A percentile compares a stretch with the other conserved stretches of the same genome.
Conservation (phyloP, 2,888 invertebrate species). For the Cyaniris semiargus region DNA sequence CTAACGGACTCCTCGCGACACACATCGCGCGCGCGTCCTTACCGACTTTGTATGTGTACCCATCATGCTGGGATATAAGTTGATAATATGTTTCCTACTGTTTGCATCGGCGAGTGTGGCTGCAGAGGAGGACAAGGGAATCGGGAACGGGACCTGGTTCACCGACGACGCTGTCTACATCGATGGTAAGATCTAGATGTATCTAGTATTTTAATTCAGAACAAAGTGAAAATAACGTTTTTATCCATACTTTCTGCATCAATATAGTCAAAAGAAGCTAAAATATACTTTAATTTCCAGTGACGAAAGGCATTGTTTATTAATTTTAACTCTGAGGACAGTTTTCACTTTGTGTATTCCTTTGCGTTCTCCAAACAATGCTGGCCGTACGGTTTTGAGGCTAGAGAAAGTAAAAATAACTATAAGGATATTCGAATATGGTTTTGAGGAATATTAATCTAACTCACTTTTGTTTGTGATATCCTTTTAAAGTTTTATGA, state of each 20-base stretch:
- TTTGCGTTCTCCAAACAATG: constrained; percentile 67
- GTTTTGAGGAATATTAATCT: constrained; percentile 35
- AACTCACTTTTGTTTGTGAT: constrained; percentile 21
- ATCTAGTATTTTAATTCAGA: not conserved
- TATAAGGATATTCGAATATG: constrained; percentile 55
- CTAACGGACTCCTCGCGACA: constrained; percentile 71
- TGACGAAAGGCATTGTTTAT: not conserved
- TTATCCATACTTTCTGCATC: not conserved
- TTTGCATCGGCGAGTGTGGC: constrained; percentile 59
- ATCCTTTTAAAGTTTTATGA: constrained; percentile 2
- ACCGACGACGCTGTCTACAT: constrained; percentile 74
- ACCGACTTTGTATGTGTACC: constrained; percentile 46
- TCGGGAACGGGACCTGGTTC: constrained; percentile 61
- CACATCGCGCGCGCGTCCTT: constrained; percentile 58
- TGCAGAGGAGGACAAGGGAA: constrained; percentile 46
- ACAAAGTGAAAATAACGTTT: not conserved
- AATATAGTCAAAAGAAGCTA: not conserved
- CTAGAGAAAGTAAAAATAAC: constrained; percentile 77
- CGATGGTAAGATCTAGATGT: constrained; percentile 62
- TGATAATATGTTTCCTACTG: constrained; percentile 50
- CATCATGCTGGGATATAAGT: constrained; percentile 35
- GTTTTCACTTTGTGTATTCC: constrained; percentile 45
- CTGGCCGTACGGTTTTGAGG: constrained; percentile 73
- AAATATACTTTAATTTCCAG: not conserved
- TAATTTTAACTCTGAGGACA: constrained; percentile 7